Base-by-base conservation (phyloP, 2,797 vertebrate genomes). In the Poecile montanus region DNA sequence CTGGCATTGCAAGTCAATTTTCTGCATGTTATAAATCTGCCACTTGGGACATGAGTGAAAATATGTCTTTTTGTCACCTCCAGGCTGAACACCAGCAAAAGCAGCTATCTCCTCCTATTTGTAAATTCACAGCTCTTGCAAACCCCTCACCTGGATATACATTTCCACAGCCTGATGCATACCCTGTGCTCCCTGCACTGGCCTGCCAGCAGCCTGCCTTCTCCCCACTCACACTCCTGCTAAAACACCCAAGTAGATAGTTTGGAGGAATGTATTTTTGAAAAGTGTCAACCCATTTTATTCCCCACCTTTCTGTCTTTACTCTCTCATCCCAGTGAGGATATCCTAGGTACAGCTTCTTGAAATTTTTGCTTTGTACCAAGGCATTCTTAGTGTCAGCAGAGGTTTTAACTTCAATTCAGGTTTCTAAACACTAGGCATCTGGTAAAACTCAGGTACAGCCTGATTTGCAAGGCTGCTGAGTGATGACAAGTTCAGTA, bases 171-270 rank as follows among this genome's bases (percentile, higher is more conserved):
- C 50, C 77, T 63, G 12, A 73, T 50, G 44, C 3, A 72, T 53
- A 17, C 45, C 25, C n/a, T 61, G 32, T 0, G 0, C 65, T 1
- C 48, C 25, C 36, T 61, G 32, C 0, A 0, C 68, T 1, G 0
- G 16, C 30, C 91, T 71, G 73, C 40, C 92, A 81, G 58, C 1
- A 1, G 36, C 58, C 53, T 58, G 47, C 48, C 70, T 76, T 71
- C 63, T 85, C 74, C 83, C n/a, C 63, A 7, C 57, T 93, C 79
- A 62, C 25, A 11, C 16, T 54, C 40, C 75, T 56, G 36, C 60
- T 77, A 72, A 85, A 92, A 66, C 5, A 44, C 17, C 16, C 30
- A 45, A 81, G 23, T 19, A 84, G 53, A 23, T 48, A 87, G 20
- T 74, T 44, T 61, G 34, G 2, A 10, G 53, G 22, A 44, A 58